Percentiles rank a stretch among this genome's conserved stretches.
phyloP scores from a whole-genome alignment of 2,113 vertebrate genomes.

The Eupsittula cactorum region DNA sequence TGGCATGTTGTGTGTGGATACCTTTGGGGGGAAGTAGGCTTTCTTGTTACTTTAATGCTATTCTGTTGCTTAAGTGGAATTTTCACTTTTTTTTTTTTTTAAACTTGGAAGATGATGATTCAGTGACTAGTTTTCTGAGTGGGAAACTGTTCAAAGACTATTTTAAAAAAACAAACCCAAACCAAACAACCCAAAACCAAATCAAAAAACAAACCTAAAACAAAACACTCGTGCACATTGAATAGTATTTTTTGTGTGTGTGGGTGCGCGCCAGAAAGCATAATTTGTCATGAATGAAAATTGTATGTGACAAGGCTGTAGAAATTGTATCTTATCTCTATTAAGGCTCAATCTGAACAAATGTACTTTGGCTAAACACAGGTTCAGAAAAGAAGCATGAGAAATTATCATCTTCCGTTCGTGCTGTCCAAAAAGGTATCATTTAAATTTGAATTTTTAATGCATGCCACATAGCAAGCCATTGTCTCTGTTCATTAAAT shows the following conservation, averaged over 20 bases:
- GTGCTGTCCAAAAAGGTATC: constrained; percentile 97
- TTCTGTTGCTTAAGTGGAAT: constrained; percentile 83
- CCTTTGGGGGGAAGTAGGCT: constrained; percentile 70
- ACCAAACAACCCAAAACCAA: constrained; percentile 57
- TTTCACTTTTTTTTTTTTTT: constrained; percentile 73
- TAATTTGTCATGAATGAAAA: constrained; percentile 83
- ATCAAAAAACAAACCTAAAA: constrained; percentile 31
- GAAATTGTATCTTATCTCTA: constrained; percentile 84
- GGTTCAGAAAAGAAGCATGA: constrained; percentile 98
- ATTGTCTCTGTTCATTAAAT: constrained; percentile 65
- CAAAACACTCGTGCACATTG: constrained; percentile 80
- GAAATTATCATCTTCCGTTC: constrained; percentile 97
- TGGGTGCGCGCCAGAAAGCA: constrained; percentile 77
- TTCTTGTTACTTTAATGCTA: constrained; percentile 80
- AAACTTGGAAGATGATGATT: constrained; percentile 85
- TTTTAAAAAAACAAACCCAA: constrained; percentile 51
- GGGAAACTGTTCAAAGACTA: constrained; percentile 76
- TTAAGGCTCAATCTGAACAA: constrained; percentile 85
- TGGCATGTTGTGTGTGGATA: constrained; percentile 81
- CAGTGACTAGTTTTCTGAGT: constrained; percentile 84
- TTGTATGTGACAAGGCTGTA: constrained; percentile 83
- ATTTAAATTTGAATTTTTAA: constrained; percentile 86
- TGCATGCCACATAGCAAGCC: constrained; percentile 78
- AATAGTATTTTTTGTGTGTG: constrained; percentile 78
- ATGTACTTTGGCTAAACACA: constrained; percentile 89